Conservation (phyloP, 1,140 invertebrate species). For the Drosophila suzukii region DNA sequence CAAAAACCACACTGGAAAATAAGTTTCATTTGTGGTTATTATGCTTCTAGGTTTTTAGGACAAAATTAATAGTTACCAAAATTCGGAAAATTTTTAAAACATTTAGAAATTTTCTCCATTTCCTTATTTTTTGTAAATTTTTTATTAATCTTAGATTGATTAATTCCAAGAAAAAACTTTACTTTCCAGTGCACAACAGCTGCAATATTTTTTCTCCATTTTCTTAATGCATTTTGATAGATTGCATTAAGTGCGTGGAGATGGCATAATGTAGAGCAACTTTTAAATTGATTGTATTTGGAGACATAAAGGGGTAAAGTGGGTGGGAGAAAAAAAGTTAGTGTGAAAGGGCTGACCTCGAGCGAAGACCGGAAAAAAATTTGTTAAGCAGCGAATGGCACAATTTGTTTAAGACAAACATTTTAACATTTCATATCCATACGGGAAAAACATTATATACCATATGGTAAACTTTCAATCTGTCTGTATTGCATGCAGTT, state of each 20-base stretch:
- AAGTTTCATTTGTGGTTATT: not conserved
- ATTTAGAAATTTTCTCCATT: not conserved
- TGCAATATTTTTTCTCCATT: slow-evolving; percentile 26
- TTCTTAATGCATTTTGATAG: slow-evolving; percentile 78
- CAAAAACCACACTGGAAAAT: slow-evolving; percentile 3
- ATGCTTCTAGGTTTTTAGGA: not conserved
- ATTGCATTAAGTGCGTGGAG: slow-evolving; percentile 63
- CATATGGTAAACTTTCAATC: slow-evolving; percentile 19
- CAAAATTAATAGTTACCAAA: not conserved
- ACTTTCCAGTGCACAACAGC: slow-evolving; percentile 6
- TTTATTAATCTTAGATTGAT: not conserved
- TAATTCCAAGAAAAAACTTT: not conserved
- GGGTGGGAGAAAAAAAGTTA: slow-evolving; percentile 24
- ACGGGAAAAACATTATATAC: slow-evolving; percentile 10
- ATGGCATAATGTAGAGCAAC: slow-evolving; percentile 48
- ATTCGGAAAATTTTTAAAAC: too few relatives aligned
- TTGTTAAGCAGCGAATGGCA: slow-evolving; percentile 30
- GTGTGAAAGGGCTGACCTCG: slow-evolving; percentile 70
- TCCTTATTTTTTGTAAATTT: not conserved
- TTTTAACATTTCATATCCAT: slow-evolving; percentile 15
- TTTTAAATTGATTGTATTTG: slow-evolving; percentile 70
- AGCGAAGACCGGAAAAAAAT: slow-evolving; percentile 19
- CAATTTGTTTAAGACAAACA: slow-evolving; percentile 18
- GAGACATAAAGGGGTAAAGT: slow-evolving; percentile 10
- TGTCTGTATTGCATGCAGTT: slow-evolving; percentile 4